Evolutionary conservation across 2,888 invertebrate genomes (phyloP), one percentile per base, ranked within the genome.

Genomic region (Octonoba sinensis): DNA sequence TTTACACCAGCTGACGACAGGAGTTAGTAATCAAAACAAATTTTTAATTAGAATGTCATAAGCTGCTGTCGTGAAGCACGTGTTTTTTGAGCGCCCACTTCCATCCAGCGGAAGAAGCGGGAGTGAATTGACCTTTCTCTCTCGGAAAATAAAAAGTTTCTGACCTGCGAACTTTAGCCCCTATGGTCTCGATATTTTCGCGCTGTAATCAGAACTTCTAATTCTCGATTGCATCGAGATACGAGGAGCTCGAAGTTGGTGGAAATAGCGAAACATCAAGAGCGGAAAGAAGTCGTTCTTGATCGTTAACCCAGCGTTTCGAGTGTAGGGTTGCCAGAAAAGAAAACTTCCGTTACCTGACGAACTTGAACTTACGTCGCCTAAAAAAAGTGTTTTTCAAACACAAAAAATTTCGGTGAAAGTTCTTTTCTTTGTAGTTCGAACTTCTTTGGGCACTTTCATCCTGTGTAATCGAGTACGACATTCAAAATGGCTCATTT

Each of bases 251-350:
- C 27, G 27, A 6, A 27, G 27, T 27, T 6, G 27, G 27, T 27
- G 27, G 27, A 27, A 27, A 27, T 27, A 27, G 27, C 27, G 27
- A 3, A 67, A 51, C 36, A n/a, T 8, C 49, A 47, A 59, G 56
- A 74, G 56, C 56, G 74, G 24, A 44, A 51, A 64, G 60, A 27
- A 51, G 44, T 8, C 51, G 51, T 18, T n/a, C 51, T 51, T 51
- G 51, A 51, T 51, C 51, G 18, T 51, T 51, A n/a, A 51, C 51
- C 18, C 51, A 16, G 22, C 16, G 15, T 18, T 27, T 15, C 57
- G 47, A 15, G 60, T 6, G n/a, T 47, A 78, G 78, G 78, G 78
- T 78, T 78, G 78, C 72, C 51, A 54, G 24, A 78, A 78, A 18
- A 16, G n/a, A 20, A 62, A 51, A 18, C 27, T 27, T 27, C 27